Evolutionary conservation across 1,140 invertebrate genomes (phyloP).

Genomic region (Cherax quadricarinatus): DNA sequence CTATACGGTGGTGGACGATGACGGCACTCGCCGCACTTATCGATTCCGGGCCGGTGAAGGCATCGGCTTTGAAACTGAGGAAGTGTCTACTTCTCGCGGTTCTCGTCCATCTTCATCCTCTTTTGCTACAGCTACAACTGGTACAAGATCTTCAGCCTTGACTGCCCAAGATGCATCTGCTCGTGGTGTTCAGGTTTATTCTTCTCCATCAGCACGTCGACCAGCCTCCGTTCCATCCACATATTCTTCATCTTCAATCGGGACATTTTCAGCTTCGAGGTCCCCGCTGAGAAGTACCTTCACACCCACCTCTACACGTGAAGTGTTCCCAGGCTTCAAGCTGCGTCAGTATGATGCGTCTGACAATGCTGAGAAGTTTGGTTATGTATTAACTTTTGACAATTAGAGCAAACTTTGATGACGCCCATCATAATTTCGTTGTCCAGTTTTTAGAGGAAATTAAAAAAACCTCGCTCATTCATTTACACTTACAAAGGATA

Average conservation of each 20-base stretch:
- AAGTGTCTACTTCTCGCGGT: constrained; percentile 52
- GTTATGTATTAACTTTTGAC: constrained; percentile 55
- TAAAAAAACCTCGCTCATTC: not conserved
- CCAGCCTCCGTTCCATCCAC: not conserved
- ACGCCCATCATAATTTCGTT: not conserved
- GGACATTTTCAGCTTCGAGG: not conserved
- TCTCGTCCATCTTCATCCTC: constrained; percentile 23
- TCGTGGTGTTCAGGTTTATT: not conserved
- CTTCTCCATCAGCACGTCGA: not conserved
- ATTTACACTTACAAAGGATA: not conserved
- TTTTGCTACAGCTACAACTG: not conserved
- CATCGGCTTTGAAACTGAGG: constrained; percentile 69
- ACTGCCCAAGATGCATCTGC: not conserved
- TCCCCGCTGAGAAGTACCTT: not conserved
- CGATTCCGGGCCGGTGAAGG: constrained; percentile 67
- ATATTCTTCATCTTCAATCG: not conserved
- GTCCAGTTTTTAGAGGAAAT: not conserved
- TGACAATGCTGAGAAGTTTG: constrained; percentile 24
- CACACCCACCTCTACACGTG: not conserved
- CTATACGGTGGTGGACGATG: constrained; percentile 76
- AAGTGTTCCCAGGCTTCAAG: constrained; percentile 25
- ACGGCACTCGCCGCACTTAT: constrained; percentile 64
- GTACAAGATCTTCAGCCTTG: not conserved
- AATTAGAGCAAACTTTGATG: not conserved
- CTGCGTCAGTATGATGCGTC: constrained; percentile 38